These are phyloP conservation scores for Telmatherina bonti DNA, from an alignment of 2,797 vertebrate genomes.

Conservation along the genomic window DNA sequence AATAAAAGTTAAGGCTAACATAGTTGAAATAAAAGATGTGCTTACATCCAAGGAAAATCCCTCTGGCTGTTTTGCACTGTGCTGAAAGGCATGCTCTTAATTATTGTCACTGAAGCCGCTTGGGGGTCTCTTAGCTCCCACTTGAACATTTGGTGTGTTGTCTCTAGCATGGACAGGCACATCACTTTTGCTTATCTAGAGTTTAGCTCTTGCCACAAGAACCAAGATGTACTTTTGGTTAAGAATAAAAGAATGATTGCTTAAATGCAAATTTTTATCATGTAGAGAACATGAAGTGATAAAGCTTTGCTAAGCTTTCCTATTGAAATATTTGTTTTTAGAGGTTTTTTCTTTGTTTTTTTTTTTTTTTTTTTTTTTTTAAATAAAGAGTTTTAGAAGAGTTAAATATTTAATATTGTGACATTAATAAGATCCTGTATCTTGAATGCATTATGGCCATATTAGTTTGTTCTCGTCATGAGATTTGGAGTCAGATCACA, in stretches of 20 bases:
- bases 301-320: not conserved
- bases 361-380: too few relatives aligned
- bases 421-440: not conserved
- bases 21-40: constrained; percentile 69
- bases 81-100: constrained; percentile 52
- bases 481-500: constrained; percentile 33
- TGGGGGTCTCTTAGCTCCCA: constrained; percentile 46
- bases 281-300: constrained; percentile 20
- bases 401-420: not conserved
- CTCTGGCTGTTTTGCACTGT: constrained; percentile 41
- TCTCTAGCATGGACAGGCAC: constrained; percentile 40
- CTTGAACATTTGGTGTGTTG: constrained; percentile 46
- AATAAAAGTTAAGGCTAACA: constrained; percentile 57
- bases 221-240: constrained; percentile 5
- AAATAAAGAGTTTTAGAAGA: constrained; percentile 1
- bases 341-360: too few relatives aligned
- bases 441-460: constrained; percentile 18
- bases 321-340: not conserved
- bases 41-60: constrained; percentile 57
- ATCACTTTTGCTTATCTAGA: constrained; percentile 34
- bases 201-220: constrained; percentile 23
- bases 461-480: constrained; percentile 40
- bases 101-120: constrained; percentile 58
- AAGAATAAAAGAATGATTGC: constrained; percentile 37
- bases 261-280: constrained; percentile 37